Conservation (phyloP, 2,113 vertebrate species). For the Trogon surrucura region DNA sequence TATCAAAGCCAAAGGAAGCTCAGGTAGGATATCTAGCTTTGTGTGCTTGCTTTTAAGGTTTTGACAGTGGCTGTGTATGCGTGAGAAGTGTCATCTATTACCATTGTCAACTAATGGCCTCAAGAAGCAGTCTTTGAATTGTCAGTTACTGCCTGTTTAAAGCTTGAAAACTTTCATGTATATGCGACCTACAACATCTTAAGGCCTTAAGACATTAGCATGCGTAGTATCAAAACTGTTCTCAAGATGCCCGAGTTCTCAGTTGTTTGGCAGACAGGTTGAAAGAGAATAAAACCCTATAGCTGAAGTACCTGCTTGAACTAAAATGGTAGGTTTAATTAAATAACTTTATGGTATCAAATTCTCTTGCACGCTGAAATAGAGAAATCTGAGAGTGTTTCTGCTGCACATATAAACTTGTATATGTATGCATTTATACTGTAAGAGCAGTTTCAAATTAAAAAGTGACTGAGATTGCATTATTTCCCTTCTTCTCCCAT, state of each 20-base stretch:
- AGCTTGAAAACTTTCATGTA: background rate
- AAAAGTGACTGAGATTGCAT: background rate
- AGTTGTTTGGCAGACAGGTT: background rate
- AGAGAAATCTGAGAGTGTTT: background rate
- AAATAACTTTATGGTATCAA: background rate
- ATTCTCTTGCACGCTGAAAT: background rate
- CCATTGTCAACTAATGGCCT: background rate
- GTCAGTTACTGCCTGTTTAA: background rate
- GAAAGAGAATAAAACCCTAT: background rate
- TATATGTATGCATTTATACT: background rate
- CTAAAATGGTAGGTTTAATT: background rate
- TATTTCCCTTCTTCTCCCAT: background rate
- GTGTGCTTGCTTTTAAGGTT: background rate
- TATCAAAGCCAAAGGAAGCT: background rate
- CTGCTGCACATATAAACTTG: background rate
- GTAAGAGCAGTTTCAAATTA: background rate
- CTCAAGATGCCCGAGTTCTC: background rate
- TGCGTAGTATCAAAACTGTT: background rate
- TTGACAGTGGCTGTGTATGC: background rate
- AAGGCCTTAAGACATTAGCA: background rate
- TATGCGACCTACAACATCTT: background rate
- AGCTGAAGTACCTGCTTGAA: background rate
- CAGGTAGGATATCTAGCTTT: background rate
- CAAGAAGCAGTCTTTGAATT: background rate
- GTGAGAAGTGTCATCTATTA: background rate